Percentiles rank a stretch among this genome's conserved stretches.
Evolutionary conservation across 2,113 vertebrate genomes (phyloP).

Genomic region (rabbit (Oryctolagus cuniculus)): DNA sequence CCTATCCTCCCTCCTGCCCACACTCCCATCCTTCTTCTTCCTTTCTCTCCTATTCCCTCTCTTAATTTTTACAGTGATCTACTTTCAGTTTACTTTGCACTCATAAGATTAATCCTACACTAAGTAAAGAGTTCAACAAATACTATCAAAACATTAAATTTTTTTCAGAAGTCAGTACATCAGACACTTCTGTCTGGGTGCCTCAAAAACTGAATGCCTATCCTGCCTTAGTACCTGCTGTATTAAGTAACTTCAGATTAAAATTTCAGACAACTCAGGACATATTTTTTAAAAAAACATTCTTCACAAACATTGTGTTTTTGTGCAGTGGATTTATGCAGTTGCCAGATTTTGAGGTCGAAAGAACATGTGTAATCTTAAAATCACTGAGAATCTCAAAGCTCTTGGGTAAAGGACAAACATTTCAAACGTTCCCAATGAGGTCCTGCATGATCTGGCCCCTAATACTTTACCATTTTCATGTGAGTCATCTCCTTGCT

Average conservation of each 20-base stretch:
- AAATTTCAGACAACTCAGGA: not conserved
- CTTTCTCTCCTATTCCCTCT: too few relatives aligned
- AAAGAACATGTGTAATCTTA: not conserved
- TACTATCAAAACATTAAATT: not conserved
- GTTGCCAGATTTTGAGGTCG: not conserved
- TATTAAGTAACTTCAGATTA: conserved; percentile 43
- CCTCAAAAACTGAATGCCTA: not conserved
- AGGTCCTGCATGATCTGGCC: not conserved
- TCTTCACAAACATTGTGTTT: conserved; percentile 16
- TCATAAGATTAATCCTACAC: too few relatives aligned
- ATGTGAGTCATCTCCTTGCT: too few relatives aligned
- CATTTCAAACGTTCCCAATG: not conserved
- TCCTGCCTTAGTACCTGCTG: not conserved
- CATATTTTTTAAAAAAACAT: not conserved
- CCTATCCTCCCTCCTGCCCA: too few relatives aligned
- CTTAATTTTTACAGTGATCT: too few relatives aligned
- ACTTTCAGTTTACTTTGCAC: too few relatives aligned
- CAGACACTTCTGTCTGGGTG: not conserved
- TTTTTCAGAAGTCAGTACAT: not conserved
- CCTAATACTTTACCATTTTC: not conserved
- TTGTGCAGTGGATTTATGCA: not conserved
- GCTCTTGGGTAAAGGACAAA: not conserved
- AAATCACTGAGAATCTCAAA: not conserved
- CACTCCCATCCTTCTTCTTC: too few relatives aligned
- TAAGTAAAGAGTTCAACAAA: too few relatives aligned